Percentiles rank a stretch among this genome's conserved stretches.
phyloP scores from a whole-genome alignment of 1,140 invertebrate genomes.

The Euwallacea similis region DNA sequence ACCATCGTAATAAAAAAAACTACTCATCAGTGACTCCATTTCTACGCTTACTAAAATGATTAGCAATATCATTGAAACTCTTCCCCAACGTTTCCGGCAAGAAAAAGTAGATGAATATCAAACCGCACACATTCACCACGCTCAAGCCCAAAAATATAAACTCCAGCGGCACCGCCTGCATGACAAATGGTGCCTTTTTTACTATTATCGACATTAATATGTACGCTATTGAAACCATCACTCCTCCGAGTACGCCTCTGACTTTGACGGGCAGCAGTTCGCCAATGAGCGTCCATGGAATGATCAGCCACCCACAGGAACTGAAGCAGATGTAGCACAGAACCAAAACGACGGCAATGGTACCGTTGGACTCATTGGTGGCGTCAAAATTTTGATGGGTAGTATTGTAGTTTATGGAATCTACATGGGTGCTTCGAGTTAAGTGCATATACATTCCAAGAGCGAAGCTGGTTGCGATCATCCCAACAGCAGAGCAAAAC shows the following conservation, averaged over 20 bases:
- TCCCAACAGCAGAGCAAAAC: constrained; percentile 59
- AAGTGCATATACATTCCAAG: constrained; percentile 56
- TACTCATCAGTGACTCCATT: too few relatives aligned
- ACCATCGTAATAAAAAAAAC: too few relatives aligned
- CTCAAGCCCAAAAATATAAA: constrained; percentile 66
- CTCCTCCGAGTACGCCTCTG: constrained; percentile 58
- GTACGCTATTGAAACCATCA: constrained; percentile 65
- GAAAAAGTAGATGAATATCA: constrained; percentile 62
- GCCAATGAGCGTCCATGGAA: constrained; percentile 67
- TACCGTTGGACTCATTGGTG: constrained; percentile 18
- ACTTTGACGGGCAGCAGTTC: constrained; percentile 59
- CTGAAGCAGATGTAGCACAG: constrained; percentile 59
- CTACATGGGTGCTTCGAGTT: background rate
- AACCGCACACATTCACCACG: constrained; percentile 60
- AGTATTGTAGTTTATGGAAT: background rate
- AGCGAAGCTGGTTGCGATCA: constrained; percentile 59
- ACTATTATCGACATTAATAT: constrained; percentile 66
- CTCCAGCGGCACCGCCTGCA: constrained; percentile 57
- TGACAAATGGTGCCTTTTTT: constrained; percentile 62
- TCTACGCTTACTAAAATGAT: constrained; percentile 13
- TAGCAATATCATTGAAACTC: constrained; percentile 60
- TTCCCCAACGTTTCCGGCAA: constrained; percentile 77
- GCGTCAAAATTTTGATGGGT: background rate
- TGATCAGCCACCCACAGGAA: constrained; percentile 59
- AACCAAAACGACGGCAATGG: constrained; percentile 42